Percentiles rank a stretch among this genome's conserved stretches.
Conservation (phyloP, 2,888 invertebrate genomes). For the Habrosyne pyritoides region DNA sequence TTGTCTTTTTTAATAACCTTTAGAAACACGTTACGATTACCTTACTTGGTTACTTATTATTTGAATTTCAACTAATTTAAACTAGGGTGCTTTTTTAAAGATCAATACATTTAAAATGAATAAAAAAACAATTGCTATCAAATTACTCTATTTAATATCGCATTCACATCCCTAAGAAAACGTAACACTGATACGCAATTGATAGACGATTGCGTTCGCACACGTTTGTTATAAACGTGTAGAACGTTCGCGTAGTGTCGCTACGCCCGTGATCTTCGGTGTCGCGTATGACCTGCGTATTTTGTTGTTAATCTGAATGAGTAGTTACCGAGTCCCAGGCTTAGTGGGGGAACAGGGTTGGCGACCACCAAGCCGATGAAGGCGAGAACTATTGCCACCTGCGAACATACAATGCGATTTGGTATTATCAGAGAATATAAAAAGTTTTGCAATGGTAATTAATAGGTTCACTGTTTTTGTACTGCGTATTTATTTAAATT, state of each 20-base stretch:
- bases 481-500: no score
- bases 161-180: not conserved
- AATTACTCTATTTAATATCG: conserved; percentile 1
- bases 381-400: conserved; percentile 71
- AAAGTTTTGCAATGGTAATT: no score
- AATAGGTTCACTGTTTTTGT: no score
- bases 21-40: not conserved
- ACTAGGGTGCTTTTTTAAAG: not conserved
- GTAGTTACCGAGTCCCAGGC: conserved; percentile 45
- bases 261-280: not conserved
- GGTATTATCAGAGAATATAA: no score
- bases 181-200: not conserved
- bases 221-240: not conserved
- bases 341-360: conserved; percentile 51
- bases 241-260: not conserved
- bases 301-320: not conserved
- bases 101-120: not conserved
- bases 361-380: conserved; percentile 59
- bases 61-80: not conserved
- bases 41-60: no score
- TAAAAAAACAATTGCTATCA: not conserved
- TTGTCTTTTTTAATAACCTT: no score
- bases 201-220: not conserved
- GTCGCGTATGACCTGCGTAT: not conserved
- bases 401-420: conserved; percentile 16